phyloP scores from a whole-genome alignment of 1,140 invertebrate genomes.

The Temnothorax curvispinosus region DNA sequence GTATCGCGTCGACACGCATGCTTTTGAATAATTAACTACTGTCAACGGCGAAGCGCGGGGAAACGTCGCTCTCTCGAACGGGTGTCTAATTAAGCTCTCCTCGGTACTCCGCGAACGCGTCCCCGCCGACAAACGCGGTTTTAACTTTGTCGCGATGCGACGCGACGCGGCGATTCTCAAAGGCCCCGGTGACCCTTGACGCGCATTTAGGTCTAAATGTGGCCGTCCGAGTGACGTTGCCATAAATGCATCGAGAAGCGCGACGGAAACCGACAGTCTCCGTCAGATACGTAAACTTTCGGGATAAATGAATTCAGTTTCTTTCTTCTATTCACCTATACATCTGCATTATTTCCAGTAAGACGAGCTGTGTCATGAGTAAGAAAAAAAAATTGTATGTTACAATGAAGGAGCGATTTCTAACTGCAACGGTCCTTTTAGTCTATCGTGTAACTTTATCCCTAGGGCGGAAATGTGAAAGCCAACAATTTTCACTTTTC shows the following conservation, averaged over 20 bases:
- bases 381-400: background rate
- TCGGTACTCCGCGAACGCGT: conserved; percentile 1
- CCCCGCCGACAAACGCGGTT: conserved; percentile 16
- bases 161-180: conserved; percentile 28
- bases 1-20: conserved; percentile 23
- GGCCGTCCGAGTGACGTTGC: background rate
- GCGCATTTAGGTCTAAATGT: conserved; percentile 49
- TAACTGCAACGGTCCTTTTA: too few relatives aligned
- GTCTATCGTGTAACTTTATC: too few relatives aligned
- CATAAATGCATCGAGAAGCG: background rate
- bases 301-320: background rate
- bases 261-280: background rate
- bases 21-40: conserved; percentile 66
- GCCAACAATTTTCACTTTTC: too few relatives aligned
- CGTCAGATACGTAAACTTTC: background rate
- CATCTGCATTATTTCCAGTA: too few relatives aligned
- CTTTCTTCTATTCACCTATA: background rate
- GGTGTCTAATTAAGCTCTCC: conserved; percentile 67
- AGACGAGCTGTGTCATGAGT: background rate
- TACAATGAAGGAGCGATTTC: too few relatives aligned
- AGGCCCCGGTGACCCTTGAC: background rate
- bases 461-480: too few relatives aligned
- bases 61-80: conserved; percentile 54
- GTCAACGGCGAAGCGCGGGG: conserved; percentile 45
- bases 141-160: conserved; percentile 27